A percentile compares a stretch with the other conserved stretches of the same genome.
These are phyloP conservation scores for Drosophila quinaria DNA, from an alignment of 2,888 invertebrate species.

Conservation along the genomic window DNA sequence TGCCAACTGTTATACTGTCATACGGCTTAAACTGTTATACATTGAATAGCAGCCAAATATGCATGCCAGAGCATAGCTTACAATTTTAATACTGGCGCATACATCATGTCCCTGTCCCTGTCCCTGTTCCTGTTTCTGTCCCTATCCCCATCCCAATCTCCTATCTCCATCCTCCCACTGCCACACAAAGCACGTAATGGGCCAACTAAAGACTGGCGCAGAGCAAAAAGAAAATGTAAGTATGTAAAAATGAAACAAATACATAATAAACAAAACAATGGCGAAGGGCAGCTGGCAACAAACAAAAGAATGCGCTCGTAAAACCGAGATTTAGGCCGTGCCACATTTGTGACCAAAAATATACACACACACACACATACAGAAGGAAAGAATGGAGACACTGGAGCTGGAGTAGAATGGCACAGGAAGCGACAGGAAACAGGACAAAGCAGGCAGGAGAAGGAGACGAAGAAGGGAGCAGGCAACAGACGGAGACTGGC, in stretches of 20 bases:
- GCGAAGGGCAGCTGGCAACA: conserved; percentile 62
- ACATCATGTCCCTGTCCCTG: conserved; percentile 44
- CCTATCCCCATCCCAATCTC: not conserved
- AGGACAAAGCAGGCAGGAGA: conserved; percentile 14
- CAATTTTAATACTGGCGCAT: conserved; percentile 56
- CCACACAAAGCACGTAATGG: conserved; percentile 55
- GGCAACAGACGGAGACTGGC: conserved; percentile 2
- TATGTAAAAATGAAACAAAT: conserved; percentile 79
- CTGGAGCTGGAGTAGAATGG: conserved; percentile 19
- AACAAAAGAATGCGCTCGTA: conserved; percentile 76
- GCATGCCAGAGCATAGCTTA: conserved; percentile 33
- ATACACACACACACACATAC: conserved; percentile 15
- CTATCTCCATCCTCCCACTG: not conserved
- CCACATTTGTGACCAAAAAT: conserved; percentile 79
- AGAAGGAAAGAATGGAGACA: conserved; percentile 4
- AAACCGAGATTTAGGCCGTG: conserved; percentile 81
- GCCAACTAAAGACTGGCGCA: conserved; percentile 68
- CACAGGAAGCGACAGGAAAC: conserved; percentile 42
- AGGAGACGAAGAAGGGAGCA: not conserved
- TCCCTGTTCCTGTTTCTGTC: conserved; percentile 4
- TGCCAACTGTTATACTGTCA: conserved; percentile 33
- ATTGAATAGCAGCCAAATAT: conserved; percentile 37
- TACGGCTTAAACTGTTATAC: conserved; percentile 11
- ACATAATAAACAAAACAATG: conserved; percentile 78
- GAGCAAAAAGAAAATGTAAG: conserved; percentile 51